Conservation (phyloP, 2,888 invertebrate species). For the Lepidonotus clava region DNA sequence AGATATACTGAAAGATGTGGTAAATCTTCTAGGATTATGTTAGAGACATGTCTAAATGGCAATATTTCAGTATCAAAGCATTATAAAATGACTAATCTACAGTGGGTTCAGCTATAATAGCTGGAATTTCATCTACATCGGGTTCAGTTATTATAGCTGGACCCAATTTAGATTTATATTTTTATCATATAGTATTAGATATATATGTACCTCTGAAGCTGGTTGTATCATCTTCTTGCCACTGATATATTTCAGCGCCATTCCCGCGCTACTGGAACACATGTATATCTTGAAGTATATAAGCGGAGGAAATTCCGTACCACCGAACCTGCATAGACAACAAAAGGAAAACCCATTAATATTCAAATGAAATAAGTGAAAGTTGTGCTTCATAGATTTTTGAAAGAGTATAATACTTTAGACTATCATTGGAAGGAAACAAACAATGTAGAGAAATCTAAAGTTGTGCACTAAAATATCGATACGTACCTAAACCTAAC, state of each 20-base stretch:
- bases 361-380: too few relatives aligned
- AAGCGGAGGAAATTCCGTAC: conserved; percentile 79
- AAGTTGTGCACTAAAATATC: not conserved
- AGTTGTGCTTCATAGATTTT: too few relatives aligned
- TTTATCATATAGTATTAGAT: too few relatives aligned
- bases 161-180: too few relatives aligned
- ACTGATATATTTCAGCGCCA: conserved; percentile 78
- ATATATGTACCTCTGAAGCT: conserved; percentile 74
- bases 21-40: too few relatives aligned
- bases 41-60: too few relatives aligned
- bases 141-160: too few relatives aligned
- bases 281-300: conserved; percentile 79
- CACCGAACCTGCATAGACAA: conserved; percentile 76
- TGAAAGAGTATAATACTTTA: not conserved
- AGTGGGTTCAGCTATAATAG: too few relatives aligned
- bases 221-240: conserved; percentile 78
- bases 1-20: not conserved
- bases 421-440: not conserved
- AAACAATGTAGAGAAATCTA: too few relatives aligned
- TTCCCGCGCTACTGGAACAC: conserved; percentile 66
- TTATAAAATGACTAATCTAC: too few relatives aligned
- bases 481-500: conserved; percentile 72
- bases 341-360: not conserved
- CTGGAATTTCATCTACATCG: too few relatives aligned
- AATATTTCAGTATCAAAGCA: too few relatives aligned